Conservation (phyloP, 2,113 vertebrate species). For the Pterocles orientalis region DNA sequence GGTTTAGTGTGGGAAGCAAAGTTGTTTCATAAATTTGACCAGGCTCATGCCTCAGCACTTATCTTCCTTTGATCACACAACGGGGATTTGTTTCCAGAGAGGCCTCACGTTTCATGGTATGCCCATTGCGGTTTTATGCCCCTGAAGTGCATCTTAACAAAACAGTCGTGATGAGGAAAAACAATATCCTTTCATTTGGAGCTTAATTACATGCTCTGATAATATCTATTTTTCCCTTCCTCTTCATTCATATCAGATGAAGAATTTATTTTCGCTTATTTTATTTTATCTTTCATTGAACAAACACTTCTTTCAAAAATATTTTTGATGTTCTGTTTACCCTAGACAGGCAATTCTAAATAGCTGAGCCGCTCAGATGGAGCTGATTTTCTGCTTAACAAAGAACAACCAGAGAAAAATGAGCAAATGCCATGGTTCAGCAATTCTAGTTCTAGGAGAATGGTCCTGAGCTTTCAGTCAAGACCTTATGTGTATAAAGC, state of each 20-base stretch:
- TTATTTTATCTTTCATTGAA: constrained; percentile 2
- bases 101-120: not conserved
- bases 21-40: not conserved
- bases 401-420: not conserved
- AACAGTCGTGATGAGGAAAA: constrained; percentile 4
- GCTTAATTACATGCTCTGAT: constrained; percentile 29
- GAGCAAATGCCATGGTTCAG: not conserved
- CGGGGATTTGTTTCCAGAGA: not conserved
- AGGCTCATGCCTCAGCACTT: not conserved
- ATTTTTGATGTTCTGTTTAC: not conserved
- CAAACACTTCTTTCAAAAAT: not conserved
- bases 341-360: not conserved
- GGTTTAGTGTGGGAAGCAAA: not conserved
- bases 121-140: not conserved
- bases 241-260: not conserved
- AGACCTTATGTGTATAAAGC: not conserved
- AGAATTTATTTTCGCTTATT: constrained; percentile 1
- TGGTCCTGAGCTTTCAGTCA: not conserved
- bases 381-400: not conserved
- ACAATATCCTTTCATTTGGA: constrained; percentile 14
- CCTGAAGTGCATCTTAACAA: constrained; percentile 24
- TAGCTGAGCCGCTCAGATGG: not conserved
- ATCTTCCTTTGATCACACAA: constrained; percentile 14
- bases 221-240: not conserved
- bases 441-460: not conserved